Percentiles rank a stretch among this genome's conserved stretches.
Evolutionary conservation across 2,888 invertebrate species (phyloP).

Genomic region (Blastobasis adustella): DNA sequence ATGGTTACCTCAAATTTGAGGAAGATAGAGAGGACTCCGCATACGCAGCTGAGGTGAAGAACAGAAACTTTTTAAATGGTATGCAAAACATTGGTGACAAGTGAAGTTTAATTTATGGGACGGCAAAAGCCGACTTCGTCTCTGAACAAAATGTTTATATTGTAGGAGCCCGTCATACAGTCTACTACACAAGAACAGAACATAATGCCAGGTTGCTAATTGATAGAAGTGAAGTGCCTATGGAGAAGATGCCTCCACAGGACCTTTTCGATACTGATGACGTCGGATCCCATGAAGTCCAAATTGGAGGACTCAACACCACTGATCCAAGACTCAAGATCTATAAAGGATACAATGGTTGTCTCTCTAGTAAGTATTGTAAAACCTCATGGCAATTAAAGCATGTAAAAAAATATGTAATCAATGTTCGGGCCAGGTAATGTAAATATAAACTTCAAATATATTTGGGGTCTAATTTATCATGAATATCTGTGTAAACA

Average conservation of each 20-base stretch:
- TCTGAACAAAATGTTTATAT: background rate
- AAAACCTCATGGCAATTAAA: background rate
- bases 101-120: no score
- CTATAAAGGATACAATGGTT: slow-evolving; percentile 91
- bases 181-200: slow-evolving; percentile 80
- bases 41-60: slow-evolving; percentile 83
- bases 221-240: slow-evolving; percentile 83
- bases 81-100: slow-evolving; percentile 25
- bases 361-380: slow-evolving; percentile 85
- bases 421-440: no score
- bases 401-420: no score
- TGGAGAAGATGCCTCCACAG: slow-evolving; percentile 80
- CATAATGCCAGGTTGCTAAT: slow-evolving; percentile 83
- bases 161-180: slow-evolving; percentile 83
- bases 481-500: no score
- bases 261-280: slow-evolving; percentile 80
- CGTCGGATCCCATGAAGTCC: slow-evolving; percentile 85
- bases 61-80: slow-evolving; percentile 89
- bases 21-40: slow-evolving; percentile 87
- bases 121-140: no score
- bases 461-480: no score
- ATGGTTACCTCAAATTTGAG: slow-evolving; percentile 88
- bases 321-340: slow-evolving; percentile 87
- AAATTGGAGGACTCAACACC: slow-evolving; percentile 90
- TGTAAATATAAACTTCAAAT: no score